Evolutionary conservation across 2,113 vertebrate species (phyloP).

Genomic region (Phycodurus eques): DNA sequence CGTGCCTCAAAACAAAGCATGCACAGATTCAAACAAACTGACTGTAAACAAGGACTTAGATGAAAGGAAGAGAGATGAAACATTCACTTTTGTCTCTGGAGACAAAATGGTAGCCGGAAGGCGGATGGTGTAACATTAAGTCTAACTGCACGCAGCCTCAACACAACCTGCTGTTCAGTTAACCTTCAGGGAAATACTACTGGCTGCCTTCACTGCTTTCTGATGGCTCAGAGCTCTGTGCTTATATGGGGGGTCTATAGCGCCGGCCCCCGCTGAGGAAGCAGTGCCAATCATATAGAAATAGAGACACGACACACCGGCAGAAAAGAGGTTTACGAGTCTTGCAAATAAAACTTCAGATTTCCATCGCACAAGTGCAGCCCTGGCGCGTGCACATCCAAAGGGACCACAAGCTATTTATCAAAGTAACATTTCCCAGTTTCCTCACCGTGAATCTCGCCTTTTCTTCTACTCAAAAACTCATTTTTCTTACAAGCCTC

Average conservation of each 20-base stretch:
- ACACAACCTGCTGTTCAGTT: conserved; percentile 59
- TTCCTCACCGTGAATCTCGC: conserved; percentile 25
- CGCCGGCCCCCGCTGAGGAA: conserved; percentile 32
- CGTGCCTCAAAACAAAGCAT: conserved; percentile 11
- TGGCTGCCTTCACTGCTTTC: conserved; percentile 51
- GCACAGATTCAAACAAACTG: conserved; percentile 31
- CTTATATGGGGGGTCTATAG: conserved; percentile 38
- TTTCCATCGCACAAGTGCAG: conserved; percentile 24
- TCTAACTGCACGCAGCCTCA: conserved; percentile 51
- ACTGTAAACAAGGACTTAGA: conserved; percentile 48
- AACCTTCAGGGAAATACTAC: conserved; percentile 58
- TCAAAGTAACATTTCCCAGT: conserved; percentile 35
- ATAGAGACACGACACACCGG: neutral
- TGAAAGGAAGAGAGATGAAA: conserved; percentile 60
- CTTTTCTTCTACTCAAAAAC: conserved; percentile 8
- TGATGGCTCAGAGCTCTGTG: conserved; percentile 42
- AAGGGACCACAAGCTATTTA: conserved; percentile 31
- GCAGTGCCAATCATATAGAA: conserved; percentile 52
- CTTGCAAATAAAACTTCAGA: conserved; percentile 21
- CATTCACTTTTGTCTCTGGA: conserved; percentile 44
- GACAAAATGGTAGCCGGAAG: conserved; percentile 55
- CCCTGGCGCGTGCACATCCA: conserved; percentile 30
- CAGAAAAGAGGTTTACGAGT: conserved; percentile 1
- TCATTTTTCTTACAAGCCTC: neutral
- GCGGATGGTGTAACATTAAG: conserved; percentile 62